Evolutionary conservation across 1,140 invertebrate species (phyloP).

Genomic region (Zaprionus tsacasi): DNA sequence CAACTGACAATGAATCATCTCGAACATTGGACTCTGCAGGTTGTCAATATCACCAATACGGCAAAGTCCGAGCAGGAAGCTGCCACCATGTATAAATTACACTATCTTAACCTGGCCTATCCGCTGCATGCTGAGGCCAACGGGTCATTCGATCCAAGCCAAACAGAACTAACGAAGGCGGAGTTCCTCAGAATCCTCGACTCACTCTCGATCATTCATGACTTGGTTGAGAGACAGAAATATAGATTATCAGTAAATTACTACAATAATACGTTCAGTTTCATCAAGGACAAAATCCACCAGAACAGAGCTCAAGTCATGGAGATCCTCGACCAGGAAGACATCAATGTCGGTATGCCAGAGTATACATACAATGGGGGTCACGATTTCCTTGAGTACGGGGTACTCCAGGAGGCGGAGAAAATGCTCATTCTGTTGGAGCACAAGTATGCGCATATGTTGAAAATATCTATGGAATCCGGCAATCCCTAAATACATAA

Average conservation of each 20-base stretch:
- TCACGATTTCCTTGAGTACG: background rate
- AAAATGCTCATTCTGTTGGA: conserved; percentile 35
- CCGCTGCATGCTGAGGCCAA: conserved; percentile 19
- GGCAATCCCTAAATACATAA: background rate
- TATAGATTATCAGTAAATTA: fast-evolving
- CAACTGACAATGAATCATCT: too few species aligned
- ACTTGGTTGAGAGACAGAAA: background rate
- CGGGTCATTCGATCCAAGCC: background rate
- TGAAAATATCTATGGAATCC: background rate
- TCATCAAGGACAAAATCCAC: conserved; percentile 20
- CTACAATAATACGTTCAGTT: background rate
- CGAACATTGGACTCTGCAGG: too few species aligned
- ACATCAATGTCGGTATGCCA: background rate
- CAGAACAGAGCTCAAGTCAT: conserved; percentile 22
- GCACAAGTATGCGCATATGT: conserved; percentile 31
- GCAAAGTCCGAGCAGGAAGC: background rate
- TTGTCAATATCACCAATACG: too few species aligned
- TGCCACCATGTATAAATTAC: fast-evolving
- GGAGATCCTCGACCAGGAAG: background rate
- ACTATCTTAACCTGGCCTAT: conserved; percentile 29
- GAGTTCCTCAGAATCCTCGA: conserved; percentile 41
- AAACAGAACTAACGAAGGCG: background rate
- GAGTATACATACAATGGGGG: background rate
- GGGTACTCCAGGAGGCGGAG: conserved; percentile 29
- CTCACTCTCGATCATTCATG: conserved; percentile 27